These are phyloP conservation scores for Ectemnius lituratus DNA, from an alignment of 2,888 invertebrate genomes.

Conservation along the genomic window DNA sequence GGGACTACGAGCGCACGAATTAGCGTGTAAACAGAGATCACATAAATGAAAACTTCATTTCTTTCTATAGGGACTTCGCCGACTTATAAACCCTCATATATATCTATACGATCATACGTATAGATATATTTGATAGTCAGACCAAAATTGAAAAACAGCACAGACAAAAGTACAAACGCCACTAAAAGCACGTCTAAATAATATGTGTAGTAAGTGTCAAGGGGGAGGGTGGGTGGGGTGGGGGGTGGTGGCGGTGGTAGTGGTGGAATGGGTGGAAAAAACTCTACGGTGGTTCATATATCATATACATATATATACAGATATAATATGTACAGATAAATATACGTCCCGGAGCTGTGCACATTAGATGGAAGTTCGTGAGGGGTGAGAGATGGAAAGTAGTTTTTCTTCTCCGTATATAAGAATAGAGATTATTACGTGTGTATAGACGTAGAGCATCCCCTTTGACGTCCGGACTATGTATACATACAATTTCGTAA, in stretches of 20 bases:
- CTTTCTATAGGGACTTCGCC: conserved; percentile 32
- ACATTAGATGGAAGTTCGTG: conserved; percentile 66
- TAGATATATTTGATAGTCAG: conserved; percentile 38
- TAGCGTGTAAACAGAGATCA: conserved; percentile 44
- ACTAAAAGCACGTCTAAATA: conserved; percentile 75
- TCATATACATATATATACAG: conserved; percentile 31
- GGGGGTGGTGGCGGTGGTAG: too few relatives aligned
- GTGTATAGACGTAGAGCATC: conserved; percentile 21
- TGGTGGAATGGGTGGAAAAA: conserved; percentile 50
- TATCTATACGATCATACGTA: conserved; percentile 22
- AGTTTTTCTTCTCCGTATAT: conserved; percentile 10
- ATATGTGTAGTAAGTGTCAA: conserved; percentile 68
- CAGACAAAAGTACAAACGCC: conserved; percentile 73
- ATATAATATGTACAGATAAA: conserved; percentile 35
- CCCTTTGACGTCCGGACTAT: conserved; percentile 1
- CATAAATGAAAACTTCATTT: conserved; percentile 22
- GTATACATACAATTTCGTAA: conserved; percentile 12
- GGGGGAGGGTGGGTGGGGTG: too few relatives aligned
- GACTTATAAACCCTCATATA: conserved; percentile 27
- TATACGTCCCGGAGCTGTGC: conserved; percentile 67
- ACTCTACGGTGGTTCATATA: conserved; percentile 61
- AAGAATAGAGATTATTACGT: conserved; percentile 13
- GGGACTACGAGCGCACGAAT: conserved; percentile 49
- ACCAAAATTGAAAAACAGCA: conserved; percentile 54
- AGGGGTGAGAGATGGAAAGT: conserved; percentile 42